Conservation (phyloP, 2,113 vertebrate species). For the Lutjanus erythropterus region DNA sequence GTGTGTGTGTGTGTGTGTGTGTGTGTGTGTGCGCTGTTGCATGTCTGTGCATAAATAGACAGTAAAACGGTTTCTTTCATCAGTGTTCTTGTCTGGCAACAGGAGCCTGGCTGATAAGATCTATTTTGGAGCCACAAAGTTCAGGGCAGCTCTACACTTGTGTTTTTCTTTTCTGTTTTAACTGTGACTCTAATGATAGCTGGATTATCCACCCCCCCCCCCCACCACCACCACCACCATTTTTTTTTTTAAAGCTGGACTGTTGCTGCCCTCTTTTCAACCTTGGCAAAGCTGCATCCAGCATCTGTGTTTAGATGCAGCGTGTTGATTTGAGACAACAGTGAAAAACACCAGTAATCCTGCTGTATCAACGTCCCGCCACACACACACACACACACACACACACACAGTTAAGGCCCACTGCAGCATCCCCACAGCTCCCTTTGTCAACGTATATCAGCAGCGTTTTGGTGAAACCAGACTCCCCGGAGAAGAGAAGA, state of each 20-base stretch:
- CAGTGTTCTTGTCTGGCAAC: slow-evolving; percentile 54
- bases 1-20: neutral
- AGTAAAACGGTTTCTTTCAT: slow-evolving; percentile 48
- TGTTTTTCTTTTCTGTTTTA: slow-evolving; percentile 60
- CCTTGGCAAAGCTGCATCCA: slow-evolving; percentile 2
- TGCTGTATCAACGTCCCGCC: slow-evolving; percentile 4
- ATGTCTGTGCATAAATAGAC: slow-evolving; percentile 63
- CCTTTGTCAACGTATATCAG: slow-evolving; percentile 53
- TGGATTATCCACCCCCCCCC: slow-evolving; percentile 23
- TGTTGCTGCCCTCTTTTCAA: slow-evolving; percentile 59
- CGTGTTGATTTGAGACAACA: slow-evolving; percentile 19
- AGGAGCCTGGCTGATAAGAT: slow-evolving; percentile 69
- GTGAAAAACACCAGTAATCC: slow-evolving; percentile 33
- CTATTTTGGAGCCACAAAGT: slow-evolving; percentile 68
- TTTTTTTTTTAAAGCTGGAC: slow-evolving; percentile 30
- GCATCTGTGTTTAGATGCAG: slow-evolving; percentile 28
- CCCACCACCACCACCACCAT: too few relatives aligned
- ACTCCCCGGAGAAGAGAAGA: slow-evolving; percentile 40
- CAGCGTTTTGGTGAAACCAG: slow-evolving; percentile 56
- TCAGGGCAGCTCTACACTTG: slow-evolving; percentile 39
- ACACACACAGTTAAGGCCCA: slow-evolving; percentile 6
- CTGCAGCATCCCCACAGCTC: slow-evolving; percentile 57
- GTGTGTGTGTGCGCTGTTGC: neutral
- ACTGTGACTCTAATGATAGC: slow-evolving; percentile 51
- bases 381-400: slow-evolving; percentile 21